Evolutionary conservation across 2,888 invertebrate genomes (phyloP), one percentile per base, ranked within the genome.

Genomic region (Drosophila setosimentum): DNA sequence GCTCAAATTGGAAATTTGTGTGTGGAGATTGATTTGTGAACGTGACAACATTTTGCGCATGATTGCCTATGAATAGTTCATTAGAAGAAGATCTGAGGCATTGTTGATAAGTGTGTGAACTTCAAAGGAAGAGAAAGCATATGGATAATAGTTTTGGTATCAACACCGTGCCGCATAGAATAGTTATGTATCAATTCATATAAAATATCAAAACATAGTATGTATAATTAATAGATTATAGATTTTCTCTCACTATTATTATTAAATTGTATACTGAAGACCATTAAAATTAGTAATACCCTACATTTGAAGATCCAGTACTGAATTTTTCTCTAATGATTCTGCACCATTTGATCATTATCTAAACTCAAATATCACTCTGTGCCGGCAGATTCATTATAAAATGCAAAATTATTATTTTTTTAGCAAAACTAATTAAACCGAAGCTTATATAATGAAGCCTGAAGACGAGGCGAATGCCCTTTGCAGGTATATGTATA

Each of bases 391-490:
- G 65, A 76, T 68, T 83, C 83, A 86, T 83, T 83, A 83, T 82
- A 74, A 76, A 73, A 70, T 71, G 74, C 79, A 79, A 70, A 68
- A 63, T 71, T 65, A 67, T 33, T n/a, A 73, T 78, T 29, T 6
- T 69, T 48, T 73, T 78, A 63, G 78, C 70, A 65, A 71, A 82
- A 80, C 70, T 76, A 87, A 84, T 87, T 84, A 85, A 84, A 78
- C 60, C 73, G 75, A 79, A 63, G 69, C 77, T 87, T 81, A 81
- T 75, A 81, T 83, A 87, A 85, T 85, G 81, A 83, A 75, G 66
- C 83, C 68, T 85, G 74, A 75, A 76, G 70, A 51, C 16, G 64
- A 49, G 76, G 78, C 72, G 76, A 78, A 78, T 78, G 78, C 79
- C 78, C 78, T 78, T 78, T 71, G 29, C 60, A 63, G 48, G 73